These are phyloP conservation scores for Drosophila affinis DNA, from an alignment of 2,888 invertebrate genomes.

Conservation along the genomic window DNA sequence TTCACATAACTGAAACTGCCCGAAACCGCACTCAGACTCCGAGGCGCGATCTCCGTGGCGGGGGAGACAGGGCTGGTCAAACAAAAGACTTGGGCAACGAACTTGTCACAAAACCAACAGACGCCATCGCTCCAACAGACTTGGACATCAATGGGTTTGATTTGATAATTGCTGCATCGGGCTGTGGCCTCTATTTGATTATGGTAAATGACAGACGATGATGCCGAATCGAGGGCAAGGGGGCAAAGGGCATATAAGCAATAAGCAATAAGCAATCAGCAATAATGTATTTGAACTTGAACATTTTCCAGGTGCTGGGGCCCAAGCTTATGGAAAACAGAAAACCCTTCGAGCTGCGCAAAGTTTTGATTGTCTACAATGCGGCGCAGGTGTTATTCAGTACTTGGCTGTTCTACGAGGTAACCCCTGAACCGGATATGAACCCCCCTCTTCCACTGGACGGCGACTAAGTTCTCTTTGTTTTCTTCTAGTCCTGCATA, in stretches of 20 bases:
- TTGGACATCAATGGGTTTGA: slow-evolving; percentile 52
- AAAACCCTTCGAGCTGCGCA: slow-evolving; percentile 91
- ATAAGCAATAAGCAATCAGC: slow-evolving; percentile 2
- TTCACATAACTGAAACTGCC: slow-evolving; percentile 58
- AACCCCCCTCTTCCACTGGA: not conserved
- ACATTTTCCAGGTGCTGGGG: slow-evolving; percentile 86
- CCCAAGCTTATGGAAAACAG: slow-evolving; percentile 94
- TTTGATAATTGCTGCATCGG: slow-evolving; percentile 72
- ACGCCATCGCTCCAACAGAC: slow-evolving; percentile 25
- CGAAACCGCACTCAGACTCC: slow-evolving; percentile 10
- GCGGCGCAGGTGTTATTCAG: slow-evolving; percentile 88
- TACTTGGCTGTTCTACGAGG: slow-evolving; percentile 85
- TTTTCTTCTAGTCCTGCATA: slow-evolving; percentile 84
- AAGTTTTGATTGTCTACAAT: slow-evolving; percentile 92
- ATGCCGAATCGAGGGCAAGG: not conserved
- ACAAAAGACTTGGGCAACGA: slow-evolving; percentile 79
- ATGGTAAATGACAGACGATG: slow-evolving; percentile 40
- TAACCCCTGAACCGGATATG: slow-evolving; percentile 67
- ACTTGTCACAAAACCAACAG: slow-evolving; percentile 70
- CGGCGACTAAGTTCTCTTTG: slow-evolving; percentile 19
- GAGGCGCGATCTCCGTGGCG: not conserved
- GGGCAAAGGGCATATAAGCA: not conserved
- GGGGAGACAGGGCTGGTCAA: slow-evolving; percentile 13
- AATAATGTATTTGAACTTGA: slow-evolving; percentile 12
- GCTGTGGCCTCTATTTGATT: slow-evolving; percentile 58